A percentile compares a stretch with the other conserved stretches of the same genome.
Evolutionary conservation across 2,797 vertebrate genomes (phyloP).

Genomic region (Adelosebastes latens): DNA sequence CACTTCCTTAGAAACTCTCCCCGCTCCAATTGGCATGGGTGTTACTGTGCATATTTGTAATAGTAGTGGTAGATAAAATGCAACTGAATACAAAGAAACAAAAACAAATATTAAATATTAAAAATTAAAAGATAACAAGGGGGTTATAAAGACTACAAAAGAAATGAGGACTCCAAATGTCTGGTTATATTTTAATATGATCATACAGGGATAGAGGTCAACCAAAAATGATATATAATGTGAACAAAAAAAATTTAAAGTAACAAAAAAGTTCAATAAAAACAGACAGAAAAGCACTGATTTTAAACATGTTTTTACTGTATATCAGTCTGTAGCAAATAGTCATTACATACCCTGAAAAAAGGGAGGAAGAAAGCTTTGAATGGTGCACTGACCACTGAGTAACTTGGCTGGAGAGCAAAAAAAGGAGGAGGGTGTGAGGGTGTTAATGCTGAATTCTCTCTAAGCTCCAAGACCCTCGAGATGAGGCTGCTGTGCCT

Average conservation of each 20-base stretch:
- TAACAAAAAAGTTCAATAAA: conserved; percentile 93
- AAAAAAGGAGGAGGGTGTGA: not conserved
- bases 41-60: conserved; percentile 82
- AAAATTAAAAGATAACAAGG: conserved; percentile 66
- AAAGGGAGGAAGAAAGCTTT: conserved; percentile 83
- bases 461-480: conserved; percentile 59
- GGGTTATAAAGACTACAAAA: conserved; percentile 77
- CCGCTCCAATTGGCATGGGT: conserved; percentile 70
- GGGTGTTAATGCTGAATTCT: conserved; percentile 59
- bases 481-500: conserved; percentile 50
- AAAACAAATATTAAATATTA: conserved; percentile 5
- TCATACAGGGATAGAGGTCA: conserved; percentile 93
- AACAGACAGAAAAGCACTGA: conserved; percentile 90
- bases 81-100: conserved; percentile 58
- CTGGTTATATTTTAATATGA: conserved; percentile 98
- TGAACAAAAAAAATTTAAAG: conserved; percentile 79
- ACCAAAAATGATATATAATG: conserved; percentile 90
- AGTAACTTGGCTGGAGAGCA: conserved; percentile 78
- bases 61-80: conserved; percentile 78
- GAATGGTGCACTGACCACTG: conserved; percentile 91
- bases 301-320: conserved; percentile 90
- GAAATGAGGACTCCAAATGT: conserved; percentile 88
- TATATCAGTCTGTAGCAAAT: conserved; percentile 96
- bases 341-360: conserved; percentile 92
- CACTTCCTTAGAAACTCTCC: conserved; percentile 58